Evolutionary conservation across 2,797 vertebrate genomes (phyloP).

Genomic region (Eospalax fontanierii): DNA sequence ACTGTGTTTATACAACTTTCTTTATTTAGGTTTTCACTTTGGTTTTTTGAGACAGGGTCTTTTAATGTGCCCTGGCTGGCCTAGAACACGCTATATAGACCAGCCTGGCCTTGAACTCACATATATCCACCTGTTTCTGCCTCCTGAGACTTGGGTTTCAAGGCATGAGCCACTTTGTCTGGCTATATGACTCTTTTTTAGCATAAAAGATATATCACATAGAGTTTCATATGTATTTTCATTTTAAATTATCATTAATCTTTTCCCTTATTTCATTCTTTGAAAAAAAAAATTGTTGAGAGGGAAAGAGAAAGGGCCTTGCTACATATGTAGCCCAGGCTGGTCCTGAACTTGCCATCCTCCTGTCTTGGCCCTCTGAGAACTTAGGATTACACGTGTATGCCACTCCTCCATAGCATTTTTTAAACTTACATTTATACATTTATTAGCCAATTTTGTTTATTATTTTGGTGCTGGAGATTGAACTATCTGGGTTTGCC

Average conservation of each 20-base stretch:
- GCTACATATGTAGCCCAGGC: background rate
- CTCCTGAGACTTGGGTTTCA: background rate
- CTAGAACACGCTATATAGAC: no score
- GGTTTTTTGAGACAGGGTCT: no score
- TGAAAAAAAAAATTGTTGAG: conserved; percentile 30
- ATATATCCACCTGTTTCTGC: no score
- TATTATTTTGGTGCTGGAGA: background rate
- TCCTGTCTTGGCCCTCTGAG: no score
- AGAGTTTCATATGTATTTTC: conserved; percentile 64
- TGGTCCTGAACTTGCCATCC: background rate
- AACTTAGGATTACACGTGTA: background rate
- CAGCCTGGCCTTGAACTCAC: no score
- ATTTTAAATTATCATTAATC: conserved; percentile 35
- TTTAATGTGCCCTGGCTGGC: no score
- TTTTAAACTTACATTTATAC: conserved; percentile 61
- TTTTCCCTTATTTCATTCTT: conserved; percentile 46
- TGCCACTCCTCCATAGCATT: background rate
- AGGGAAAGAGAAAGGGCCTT: background rate
- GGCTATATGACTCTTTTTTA: conserved; percentile 24
- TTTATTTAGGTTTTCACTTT: background rate
- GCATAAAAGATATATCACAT: conserved; percentile 33
- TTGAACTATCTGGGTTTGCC: background rate
- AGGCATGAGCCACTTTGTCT: background rate
- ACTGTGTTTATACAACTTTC: background rate
- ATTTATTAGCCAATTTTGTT: conserved; percentile 66